These are phyloP conservation scores for Fragum whitleyi DNA, from an alignment of 2,888 invertebrate genomes.

Conservation along the genomic window DNA sequence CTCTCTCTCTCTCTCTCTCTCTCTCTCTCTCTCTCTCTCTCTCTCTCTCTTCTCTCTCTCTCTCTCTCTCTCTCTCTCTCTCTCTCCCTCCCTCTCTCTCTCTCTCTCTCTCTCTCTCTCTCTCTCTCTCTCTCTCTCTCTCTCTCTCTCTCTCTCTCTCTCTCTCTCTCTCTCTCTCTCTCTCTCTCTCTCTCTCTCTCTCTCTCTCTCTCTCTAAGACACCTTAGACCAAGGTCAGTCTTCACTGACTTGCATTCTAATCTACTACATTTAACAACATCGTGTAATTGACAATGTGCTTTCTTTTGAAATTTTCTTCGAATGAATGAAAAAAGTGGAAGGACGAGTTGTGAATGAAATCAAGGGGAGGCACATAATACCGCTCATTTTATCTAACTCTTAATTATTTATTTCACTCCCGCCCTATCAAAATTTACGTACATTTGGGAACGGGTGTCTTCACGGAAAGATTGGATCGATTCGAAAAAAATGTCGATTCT, in stretches of 20 bases:
- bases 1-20: constrained; percentile 14
- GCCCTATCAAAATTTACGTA: too few species aligned
- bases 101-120: constrained; percentile 9
- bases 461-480: too few species aligned
- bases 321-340: too few species aligned
- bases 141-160: constrained; percentile 25
- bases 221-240: not conserved
- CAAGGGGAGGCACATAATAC: too few species aligned
- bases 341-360: too few species aligned
- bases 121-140: constrained; percentile 15
- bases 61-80: constrained; percentile 4
- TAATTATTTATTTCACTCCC: too few species aligned
- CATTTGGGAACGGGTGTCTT: too few species aligned
- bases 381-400: too few species aligned
- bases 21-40: constrained; percentile 11
- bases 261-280: too few species aligned
- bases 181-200: constrained; percentile 19
- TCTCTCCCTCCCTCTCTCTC: not conserved
- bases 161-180: constrained; percentile 28
- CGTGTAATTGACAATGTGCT: too few species aligned
- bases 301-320: not conserved
- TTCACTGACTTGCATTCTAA: not conserved
- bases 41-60: not conserved
- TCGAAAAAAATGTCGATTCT: too few species aligned
- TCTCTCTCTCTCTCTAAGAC: not conserved